A percentile compares a stretch with the other conserved stretches of the same genome.
phyloP scores from a whole-genome alignment of 2,113 vertebrate species.

The Melierax canorus region DNA sequence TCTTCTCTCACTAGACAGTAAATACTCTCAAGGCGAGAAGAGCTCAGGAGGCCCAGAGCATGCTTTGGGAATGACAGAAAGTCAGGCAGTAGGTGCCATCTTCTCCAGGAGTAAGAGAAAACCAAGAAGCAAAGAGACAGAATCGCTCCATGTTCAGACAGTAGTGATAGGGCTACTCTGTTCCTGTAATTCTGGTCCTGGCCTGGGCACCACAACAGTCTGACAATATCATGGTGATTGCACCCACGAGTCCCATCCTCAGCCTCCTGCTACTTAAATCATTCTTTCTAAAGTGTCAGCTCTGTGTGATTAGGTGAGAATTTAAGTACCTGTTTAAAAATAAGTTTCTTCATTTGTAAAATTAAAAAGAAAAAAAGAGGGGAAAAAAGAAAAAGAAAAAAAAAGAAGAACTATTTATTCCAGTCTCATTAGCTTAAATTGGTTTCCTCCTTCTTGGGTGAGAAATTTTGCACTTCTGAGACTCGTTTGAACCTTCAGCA shows the following conservation, averaged over 20 bases:
- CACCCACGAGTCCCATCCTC: neutral
- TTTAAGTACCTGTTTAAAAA: neutral
- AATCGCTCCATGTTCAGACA: neutral
- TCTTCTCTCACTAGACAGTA: neutral
- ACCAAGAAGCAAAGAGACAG: neutral
- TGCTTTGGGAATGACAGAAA: neutral
- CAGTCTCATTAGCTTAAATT: neutral
- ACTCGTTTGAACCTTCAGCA: neutral
- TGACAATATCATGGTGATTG: neutral
- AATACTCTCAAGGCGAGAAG: neutral
- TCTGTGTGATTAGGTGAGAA: neutral
- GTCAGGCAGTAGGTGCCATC: neutral
- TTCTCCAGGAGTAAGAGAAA: neutral
- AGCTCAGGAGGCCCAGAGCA: neutral
- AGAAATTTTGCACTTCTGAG: neutral
- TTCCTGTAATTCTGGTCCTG: neutral
- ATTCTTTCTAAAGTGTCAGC: neutral
- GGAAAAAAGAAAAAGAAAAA: rapidly evolving
- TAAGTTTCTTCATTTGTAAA: neutral
- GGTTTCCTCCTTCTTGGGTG: neutral
- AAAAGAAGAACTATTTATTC: neutral
- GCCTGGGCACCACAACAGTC: neutral
- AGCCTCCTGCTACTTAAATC: neutral
- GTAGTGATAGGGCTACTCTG: rapidly evolving
- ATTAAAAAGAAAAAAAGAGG: neutral